Evolutionary conservation across 2,113 vertebrate species (phyloP), one percentile per base, ranked within the genome.

Genomic region (Sinocyclocheilus maitianheensis): DNA sequence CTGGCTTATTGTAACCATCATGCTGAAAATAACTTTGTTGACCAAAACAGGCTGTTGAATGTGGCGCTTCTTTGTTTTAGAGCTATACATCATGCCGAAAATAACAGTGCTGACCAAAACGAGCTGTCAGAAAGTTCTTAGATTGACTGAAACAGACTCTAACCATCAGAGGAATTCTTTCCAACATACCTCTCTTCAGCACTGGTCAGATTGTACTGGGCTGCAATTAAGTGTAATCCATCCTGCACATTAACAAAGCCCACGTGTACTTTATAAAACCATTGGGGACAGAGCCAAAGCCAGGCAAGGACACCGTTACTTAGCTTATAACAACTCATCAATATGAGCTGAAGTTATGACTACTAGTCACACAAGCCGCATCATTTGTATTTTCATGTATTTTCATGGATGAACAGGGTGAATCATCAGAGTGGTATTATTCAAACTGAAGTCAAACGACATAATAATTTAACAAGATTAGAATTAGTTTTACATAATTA

Each of bases 101-200:
- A 77, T 77, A 77, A 53, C 76, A 77, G 48, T 4, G 26, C 26
- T 18, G 76, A 77, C 76, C 51, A 77, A 77, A 77, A 77, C 76
- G 51, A 10, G 62, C 18, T 30, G 83, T 84, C 80, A 81, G 58
- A 89, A 26, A 43, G 77, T 60, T 84, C 40, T 87, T 65, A 6
- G 53, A 81, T 62, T 58, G 79, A 84, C 65, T 14, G 55, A 67
- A 84, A 81, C 24, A 37, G 67, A 30, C 81, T 51, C 65, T 80
- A 81, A 83, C 84, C 77, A 60, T 75, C 60, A 85, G 80, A 83
- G 67, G 77, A 86, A 46, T 30, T 62, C 16, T 77, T 82, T 78
- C 77, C 63, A 77, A 65, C 48, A 30, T 12, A 30, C 18, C 30
- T 24, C 46, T 51, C 9, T 46, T 74, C 69, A 83, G 69, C 14